Percentiles rank a stretch among this genome's conserved stretches.
These are phyloP conservation scores for Nemoura dubitans DNA, from an alignment of 2,888 invertebrate species.

Conservation along the genomic window DNA sequence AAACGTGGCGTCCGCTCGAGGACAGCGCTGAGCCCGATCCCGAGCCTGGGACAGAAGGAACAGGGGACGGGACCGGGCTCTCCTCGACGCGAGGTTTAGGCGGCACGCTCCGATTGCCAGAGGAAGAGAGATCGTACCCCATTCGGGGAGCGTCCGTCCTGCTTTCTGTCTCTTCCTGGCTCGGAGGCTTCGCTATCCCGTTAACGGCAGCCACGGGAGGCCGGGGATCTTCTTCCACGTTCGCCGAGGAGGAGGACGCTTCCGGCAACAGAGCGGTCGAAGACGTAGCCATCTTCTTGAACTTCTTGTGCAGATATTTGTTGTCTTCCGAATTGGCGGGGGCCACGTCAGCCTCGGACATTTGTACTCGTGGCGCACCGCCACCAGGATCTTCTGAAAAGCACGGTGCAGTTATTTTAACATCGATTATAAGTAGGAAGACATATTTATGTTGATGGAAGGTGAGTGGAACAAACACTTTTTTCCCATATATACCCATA, in stretches of 20 bases:
- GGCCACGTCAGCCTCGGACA: background rate
- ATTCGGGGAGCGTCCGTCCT: background rate
- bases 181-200: background rate
- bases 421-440: background rate
- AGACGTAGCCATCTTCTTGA: slow-evolving; percentile 84
- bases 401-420: background rate
- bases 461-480: too few relatives aligned
- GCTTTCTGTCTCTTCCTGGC: background rate
- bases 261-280: slow-evolving; percentile 44
- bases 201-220: background rate
- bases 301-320: slow-evolving; percentile 91
- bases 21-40: background rate
- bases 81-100: background rate
- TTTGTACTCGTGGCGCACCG: background rate
- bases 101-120: background rate
- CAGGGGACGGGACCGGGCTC: background rate
- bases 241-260: background rate
- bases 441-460: background rate
- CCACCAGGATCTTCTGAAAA: slow-evolving; percentile 48
- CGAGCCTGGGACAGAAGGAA: background rate
- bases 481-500: too few relatives aligned
- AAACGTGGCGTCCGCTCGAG: slow-evolving; percentile 75
- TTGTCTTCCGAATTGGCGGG: slow-evolving; percentile 52
- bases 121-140: background rate
- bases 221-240: background rate